Evolutionary conservation across 2,113 vertebrate species (phyloP), one percentile per base, ranked within the genome.

Genomic region (Grammomys surdaster): DNA sequence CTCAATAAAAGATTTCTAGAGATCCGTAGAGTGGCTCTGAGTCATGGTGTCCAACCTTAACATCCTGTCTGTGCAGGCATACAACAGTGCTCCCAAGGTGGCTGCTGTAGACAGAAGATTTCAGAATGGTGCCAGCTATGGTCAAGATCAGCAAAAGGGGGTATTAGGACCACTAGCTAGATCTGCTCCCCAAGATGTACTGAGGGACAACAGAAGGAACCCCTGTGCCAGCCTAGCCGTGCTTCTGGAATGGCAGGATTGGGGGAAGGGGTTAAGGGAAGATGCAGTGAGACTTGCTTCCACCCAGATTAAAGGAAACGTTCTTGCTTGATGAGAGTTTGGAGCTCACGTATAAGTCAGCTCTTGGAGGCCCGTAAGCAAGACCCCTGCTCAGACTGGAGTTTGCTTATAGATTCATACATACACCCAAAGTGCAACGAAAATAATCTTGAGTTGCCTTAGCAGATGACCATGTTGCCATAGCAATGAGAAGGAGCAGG

Each of bases 1-100:
- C 5, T 65, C 26, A 1, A 51, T 58, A 4, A 86, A 11, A 89
- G 60, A 48, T 8, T 51, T 17, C 16, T 33, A 24, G 58, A 65
- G 22, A 36, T 60, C 67, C 6, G 60, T 65, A 58, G 20, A 0
- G 33, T 4, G 22, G 7, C 26, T 72, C 56, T n/a, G 20, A 0
- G 7, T 1, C 7, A 24, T 4, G 0, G 54, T 7, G 1, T 51
- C 70, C 3, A 31, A 16, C 6, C n/a, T 31, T 7, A 0, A 28
- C 0, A 0, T 7, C 2, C 31, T 16, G n/a, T 2, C 4, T 84
- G 5, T 65, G 17, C 0, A 5, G 11, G 10, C 24, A 12, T 11
- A 9, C 14, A 0, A 8, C 82, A 36, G 3, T 12, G 8, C 51
- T 40, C 22, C 28, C 60, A 2, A 16, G 11, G 12, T 6, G 13